Conservation (phyloP, 1,140 invertebrate genomes). For the Cydia pomonella region DNA sequence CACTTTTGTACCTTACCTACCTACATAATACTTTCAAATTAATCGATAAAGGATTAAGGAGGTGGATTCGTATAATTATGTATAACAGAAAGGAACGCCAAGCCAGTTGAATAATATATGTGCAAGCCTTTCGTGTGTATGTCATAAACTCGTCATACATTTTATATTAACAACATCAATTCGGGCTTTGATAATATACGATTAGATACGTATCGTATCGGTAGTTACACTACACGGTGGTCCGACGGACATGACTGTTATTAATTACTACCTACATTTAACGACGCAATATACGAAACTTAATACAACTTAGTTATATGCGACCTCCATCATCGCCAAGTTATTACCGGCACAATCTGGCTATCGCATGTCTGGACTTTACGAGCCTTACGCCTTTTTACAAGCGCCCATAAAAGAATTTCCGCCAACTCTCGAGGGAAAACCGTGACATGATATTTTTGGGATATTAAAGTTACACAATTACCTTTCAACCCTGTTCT, state of each 20-base stretch:
- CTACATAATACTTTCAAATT: too few relatives aligned
- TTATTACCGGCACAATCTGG: slow-evolving; percentile 31
- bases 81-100: too few relatives aligned
- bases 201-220: not conserved
- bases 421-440: slow-evolving; percentile 11
- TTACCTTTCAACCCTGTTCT: slow-evolving; percentile 34
- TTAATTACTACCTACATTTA: slow-evolving; percentile 6
- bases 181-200: not conserved
- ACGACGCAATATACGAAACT: slow-evolving; percentile 13
- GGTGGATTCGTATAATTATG: too few relatives aligned
- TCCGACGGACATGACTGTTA: not conserved
- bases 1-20: too few relatives aligned
- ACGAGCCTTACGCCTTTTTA: slow-evolving; percentile 31
- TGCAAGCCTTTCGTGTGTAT: too few relatives aligned
- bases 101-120: too few relatives aligned
- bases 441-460: slow-evolving; percentile 26
- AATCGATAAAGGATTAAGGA: too few relatives aligned
- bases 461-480: slow-evolving; percentile 30
- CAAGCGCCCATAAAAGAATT: slow-evolving; percentile 27
- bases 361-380: slow-evolving; percentile 31
- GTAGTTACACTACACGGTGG: not conserved
- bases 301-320: slow-evolving; percentile 16
- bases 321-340: slow-evolving; percentile 25
- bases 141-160: not conserved
- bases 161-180: slow-evolving; percentile 10